phyloP scores from a whole-genome alignment of 1,140 invertebrate species.

The Bombus huntii region DNA sequence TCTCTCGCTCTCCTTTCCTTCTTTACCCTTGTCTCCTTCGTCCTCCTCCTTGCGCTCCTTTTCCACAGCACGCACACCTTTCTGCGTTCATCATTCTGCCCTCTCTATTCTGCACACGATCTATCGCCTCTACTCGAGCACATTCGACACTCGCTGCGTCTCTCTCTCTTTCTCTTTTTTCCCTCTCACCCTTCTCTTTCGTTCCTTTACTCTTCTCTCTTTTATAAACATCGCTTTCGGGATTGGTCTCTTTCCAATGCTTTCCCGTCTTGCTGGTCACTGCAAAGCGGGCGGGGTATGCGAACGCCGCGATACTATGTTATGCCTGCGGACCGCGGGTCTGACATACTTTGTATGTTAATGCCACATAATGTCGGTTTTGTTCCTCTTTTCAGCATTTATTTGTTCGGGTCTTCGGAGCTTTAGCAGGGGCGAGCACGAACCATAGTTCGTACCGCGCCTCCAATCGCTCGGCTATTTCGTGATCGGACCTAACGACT shows the following conservation, averaged over 20 bases:
- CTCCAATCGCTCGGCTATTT: slow-evolving; percentile 26
- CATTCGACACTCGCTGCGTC: slow-evolving; percentile 23
- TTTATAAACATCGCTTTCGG: slow-evolving; percentile 18
- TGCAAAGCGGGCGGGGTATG: slow-evolving; percentile 68
- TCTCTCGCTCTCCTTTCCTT: slow-evolving; percentile 49
- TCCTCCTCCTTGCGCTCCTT: slow-evolving; percentile 28
- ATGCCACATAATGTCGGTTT: slow-evolving; percentile 82
- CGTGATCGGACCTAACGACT: slow-evolving; percentile 11
- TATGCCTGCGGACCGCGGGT: slow-evolving; percentile 78
- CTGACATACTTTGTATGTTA: slow-evolving; percentile 83
- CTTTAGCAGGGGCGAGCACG: slow-evolving; percentile 66
- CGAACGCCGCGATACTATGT: slow-evolving; percentile 79
- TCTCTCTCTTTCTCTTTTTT: slow-evolving; percentile 12
- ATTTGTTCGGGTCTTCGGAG: slow-evolving; percentile 75
- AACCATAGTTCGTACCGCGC: slow-evolving; percentile 63
- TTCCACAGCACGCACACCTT: slow-evolving; percentile 57
- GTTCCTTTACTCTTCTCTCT: slow-evolving; percentile 19
- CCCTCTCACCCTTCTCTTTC: background rate
- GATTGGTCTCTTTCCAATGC: slow-evolving; percentile 45
- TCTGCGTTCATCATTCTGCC: slow-evolving; percentile 56
- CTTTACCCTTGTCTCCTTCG: slow-evolving; percentile 27
- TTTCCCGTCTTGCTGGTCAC: slow-evolving; percentile 38
- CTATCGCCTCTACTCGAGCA: slow-evolving; percentile 31
- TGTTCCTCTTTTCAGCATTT: slow-evolving; percentile 81
- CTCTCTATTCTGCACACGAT: slow-evolving; percentile 30